Conservation (phyloP, 53 echinoderm and acorn worm species). For the Luidia sarsii region DNA sequence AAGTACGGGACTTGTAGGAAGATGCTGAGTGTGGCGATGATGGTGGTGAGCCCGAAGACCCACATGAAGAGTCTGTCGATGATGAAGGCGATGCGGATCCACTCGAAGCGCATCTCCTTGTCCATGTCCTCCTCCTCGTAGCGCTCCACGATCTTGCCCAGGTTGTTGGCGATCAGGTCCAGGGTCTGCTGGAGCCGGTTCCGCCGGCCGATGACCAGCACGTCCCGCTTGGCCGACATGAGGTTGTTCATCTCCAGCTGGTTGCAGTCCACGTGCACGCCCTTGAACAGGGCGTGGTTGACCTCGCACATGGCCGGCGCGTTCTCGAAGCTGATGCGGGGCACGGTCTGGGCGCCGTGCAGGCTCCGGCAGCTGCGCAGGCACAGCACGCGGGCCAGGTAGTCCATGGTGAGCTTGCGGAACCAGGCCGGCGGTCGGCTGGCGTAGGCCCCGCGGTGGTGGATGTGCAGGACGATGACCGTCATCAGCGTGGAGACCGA, state of each 20-base stretch:
- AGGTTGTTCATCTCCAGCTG: conserved; percentile 58
- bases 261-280: conserved; percentile 43
- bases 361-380: conserved; percentile 63
- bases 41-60: conserved; percentile 75
- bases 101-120: conserved; percentile 72
- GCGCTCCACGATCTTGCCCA: conserved; percentile 60
- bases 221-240: conserved; percentile 42
- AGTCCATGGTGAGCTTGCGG: conserved; percentile 67
- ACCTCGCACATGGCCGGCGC: conserved; percentile 49
- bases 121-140: conserved; percentile 66
- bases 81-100: conserved; percentile 83
- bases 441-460: conserved; percentile 73
- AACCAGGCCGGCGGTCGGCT: conserved; percentile 72
- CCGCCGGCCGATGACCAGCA: conserved; percentile 33
- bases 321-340: conserved; percentile 79
- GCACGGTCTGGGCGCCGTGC: conserved; percentile 59
- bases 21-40: conserved; percentile 67
- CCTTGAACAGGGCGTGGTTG: conserved; percentile 46
- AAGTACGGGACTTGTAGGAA: conserved; percentile 68
- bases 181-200: conserved; percentile 62
- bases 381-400: conserved; percentile 76
- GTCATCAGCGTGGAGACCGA: conserved; percentile 75
- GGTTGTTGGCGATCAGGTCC: conserved; percentile 57
- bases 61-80: conserved; percentile 84
- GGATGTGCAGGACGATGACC: conserved; percentile 76